A percentile compares a stretch with the other conserved stretches of the same genome.
These are phyloP conservation scores for Vanessa cardui DNA, from an alignment of 2,888 invertebrate genomes.

Conservation along the genomic window DNA sequence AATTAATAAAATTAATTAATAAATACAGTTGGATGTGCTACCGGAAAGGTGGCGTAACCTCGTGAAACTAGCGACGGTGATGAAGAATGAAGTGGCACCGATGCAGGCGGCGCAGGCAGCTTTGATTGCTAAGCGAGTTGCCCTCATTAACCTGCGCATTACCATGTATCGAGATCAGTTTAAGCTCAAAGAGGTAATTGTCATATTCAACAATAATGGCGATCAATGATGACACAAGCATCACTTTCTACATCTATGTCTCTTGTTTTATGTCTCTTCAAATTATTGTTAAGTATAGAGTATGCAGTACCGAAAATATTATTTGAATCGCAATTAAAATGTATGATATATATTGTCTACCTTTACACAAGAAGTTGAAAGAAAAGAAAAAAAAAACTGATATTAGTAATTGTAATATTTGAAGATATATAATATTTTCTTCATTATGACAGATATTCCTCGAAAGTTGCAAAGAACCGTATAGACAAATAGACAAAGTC, in stretches of 20 bases:
- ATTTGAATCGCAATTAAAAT: too few species aligned
- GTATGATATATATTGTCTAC: too few species aligned
- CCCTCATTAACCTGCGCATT: conserved; percentile 90
- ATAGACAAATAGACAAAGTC: conserved; percentile 86
- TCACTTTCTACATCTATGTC: too few species aligned
- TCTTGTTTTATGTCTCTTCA: too few species aligned
- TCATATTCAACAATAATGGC: too few species aligned
- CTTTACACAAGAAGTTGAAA: neutral
- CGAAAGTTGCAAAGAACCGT: conserved; percentile 86
- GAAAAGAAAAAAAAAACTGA: too few species aligned
- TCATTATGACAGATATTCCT: conserved; percentile 81
- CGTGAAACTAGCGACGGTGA: conserved; percentile 91
- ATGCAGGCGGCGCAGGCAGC: conserved; percentile 94
- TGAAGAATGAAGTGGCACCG: conserved; percentile 93
- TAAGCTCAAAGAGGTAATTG: conserved; percentile 70
- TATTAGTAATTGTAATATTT: too few species aligned
- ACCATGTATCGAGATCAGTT: conserved; percentile 90
- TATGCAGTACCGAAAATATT: too few species aligned
- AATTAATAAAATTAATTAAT: neutral
- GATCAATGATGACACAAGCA: too few species aligned
- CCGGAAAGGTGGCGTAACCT: conserved; percentile 94
- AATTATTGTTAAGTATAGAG: too few species aligned
- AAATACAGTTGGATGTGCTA: conserved; percentile 85
- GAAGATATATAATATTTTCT: neutral
- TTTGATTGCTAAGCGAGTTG: conserved; percentile 91